Evolutionary conservation across 1,140 invertebrate species (phyloP), one percentile per base, ranked within the genome.

Genomic region (Pseudomyrmex pallidus): DNA sequence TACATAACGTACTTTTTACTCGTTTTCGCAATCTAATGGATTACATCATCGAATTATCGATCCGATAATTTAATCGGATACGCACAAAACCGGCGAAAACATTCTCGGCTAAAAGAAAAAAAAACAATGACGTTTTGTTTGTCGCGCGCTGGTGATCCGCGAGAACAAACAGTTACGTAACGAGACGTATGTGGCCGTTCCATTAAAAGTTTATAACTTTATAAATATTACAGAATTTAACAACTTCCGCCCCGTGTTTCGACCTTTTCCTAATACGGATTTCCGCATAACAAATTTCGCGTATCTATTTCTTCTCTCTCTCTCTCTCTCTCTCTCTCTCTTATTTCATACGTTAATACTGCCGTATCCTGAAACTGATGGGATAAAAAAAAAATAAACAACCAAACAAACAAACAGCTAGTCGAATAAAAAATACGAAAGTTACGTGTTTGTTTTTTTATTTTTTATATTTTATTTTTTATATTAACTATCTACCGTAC

Each of bases 171-270:
- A 87, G 85, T 90, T 90, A 89, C 85, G 86, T 76, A 89, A 87
- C 72, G 61, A 72, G 54, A 48, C 46, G 20, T 22, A 1, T 22
- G 59, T 52, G 68, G 64, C 22, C 82, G 13, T 78, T 61, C 73
- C 77, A 2, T 25, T 61, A 90, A 87, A 88, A 91, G 86, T 91
- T 90, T 91, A 88, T 86, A 89, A 90, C 83, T 90, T 90, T 87
- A 90, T 90, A 67, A 83, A 90, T 91, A 90, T 91, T 91, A 90
- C 85, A 90, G 91, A 90, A 86, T 91, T 91, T 88, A 74, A 87
- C 84, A 88, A 85, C 84, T 83, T 83, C 63, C 61, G 72, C 56
- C 70, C 83, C 62, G 68, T 77, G 84, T 85, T 89, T 83, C 80
- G 57, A 84, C 64, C 83, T 83, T 89, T 72, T 62, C 73, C 59